Percentiles rank a stretch among this genome's conserved stretches.
Evolutionary conservation across 2,113 vertebrate species (phyloP).

Genomic region (Clarias magur): DNA sequence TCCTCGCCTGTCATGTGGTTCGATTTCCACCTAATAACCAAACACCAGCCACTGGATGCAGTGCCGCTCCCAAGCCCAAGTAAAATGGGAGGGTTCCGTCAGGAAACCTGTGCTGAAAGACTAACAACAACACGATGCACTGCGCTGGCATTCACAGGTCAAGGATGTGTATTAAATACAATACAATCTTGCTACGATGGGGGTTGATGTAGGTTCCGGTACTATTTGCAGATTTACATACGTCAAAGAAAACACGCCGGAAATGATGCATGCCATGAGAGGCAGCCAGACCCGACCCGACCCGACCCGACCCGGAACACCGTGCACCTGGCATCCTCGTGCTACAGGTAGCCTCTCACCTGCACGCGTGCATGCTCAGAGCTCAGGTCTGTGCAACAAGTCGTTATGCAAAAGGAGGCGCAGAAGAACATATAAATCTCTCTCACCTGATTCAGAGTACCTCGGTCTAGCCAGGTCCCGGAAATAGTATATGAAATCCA

Average conservation of each 20-base stretch:
- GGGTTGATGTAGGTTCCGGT: neutral
- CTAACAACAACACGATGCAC: neutral
- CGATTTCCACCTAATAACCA: too few species aligned
- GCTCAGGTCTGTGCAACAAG: constrained; percentile 11
- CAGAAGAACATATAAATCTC: neutral
- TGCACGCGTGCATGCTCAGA: neutral
- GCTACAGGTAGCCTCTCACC: constrained; percentile 27
- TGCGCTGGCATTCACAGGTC: neutral
- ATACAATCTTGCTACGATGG: neutral
- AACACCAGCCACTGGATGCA: too few species aligned
- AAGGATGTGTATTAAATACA: neutral
- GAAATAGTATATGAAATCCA: constrained; percentile 95
- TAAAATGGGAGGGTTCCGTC: too few species aligned
- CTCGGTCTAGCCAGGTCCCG: constrained; percentile 89
- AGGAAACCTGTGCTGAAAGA: too few species aligned
- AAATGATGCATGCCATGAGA: neutral
- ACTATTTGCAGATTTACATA: neutral
- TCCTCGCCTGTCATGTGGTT: too few species aligned
- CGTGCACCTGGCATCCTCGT: neutral
- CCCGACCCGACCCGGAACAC: neutral
- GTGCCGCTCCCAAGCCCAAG: too few species aligned
- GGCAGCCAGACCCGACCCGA: neutral
- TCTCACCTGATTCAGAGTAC: constrained; percentile 87
- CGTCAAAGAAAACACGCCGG: neutral
- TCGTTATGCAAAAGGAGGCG: neutral